Base-by-base conservation (phyloP, 2,888 invertebrate genomes). In the Bimastos eiseni region DNA sequence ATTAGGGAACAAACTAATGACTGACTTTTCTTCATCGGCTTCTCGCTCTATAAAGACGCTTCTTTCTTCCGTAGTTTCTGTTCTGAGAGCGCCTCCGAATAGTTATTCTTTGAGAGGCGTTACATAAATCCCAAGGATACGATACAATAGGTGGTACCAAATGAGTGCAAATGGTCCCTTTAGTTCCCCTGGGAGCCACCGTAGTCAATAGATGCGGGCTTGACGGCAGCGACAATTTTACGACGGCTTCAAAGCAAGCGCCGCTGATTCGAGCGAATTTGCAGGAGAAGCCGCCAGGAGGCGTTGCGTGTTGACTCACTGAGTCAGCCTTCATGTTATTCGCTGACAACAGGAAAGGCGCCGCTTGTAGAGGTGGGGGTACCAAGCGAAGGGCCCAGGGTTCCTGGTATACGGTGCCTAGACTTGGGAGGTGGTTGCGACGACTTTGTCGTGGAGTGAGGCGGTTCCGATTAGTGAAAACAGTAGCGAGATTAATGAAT, bases 221-320 rank as follows among this genome's bases (percentile, higher is more conserved):
- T 70, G 70, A 70, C 70, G 70, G 70, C n/a, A 8, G 70, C 70
- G 70, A 70, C 70, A 70, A 70, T 70, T 70, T 70, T 70, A 70
- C 70, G 70, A 70, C 17, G 17, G 30, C 70, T 70, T 70, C 70
- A 70, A 70, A 70, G 70, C n/a, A 70, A 70, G 49, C n/a, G 70
- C 70, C 70, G 70, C 70, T n/a, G 70, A 70, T 70, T 70, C 70
- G 70, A 70, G 70, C 70, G 70, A 70, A 70, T 70, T 70, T 30
- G 70, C 70, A 30, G 70, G 30, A 70, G 70, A 70, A 70, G 70
- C 70, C 70, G 70, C 70, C n/a, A 70, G 70, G 70, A 70, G 70
- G 70, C 70, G 70, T n/a, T 70, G 6, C 8, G 13, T 70, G 70
- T 70, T 70, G 70, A 70, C n/a, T n/a, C 30, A n/a, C 70, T 70